Base-by-base conservation (phyloP, 2,888 invertebrate genomes). In the Apodemia duryi region DNA sequence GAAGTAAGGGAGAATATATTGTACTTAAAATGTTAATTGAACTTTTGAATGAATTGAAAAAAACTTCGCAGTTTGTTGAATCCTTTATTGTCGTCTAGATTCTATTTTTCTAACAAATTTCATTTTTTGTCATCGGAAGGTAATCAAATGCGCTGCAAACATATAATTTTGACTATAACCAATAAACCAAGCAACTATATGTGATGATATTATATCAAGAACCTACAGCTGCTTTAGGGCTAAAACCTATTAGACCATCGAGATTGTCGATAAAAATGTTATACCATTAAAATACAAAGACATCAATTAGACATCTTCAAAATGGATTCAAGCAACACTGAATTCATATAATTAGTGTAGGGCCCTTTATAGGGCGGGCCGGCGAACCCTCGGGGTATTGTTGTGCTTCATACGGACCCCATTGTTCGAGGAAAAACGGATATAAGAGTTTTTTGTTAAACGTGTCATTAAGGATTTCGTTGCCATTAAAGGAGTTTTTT, bases 391-490 rank as follows among this genome's bases (percentile, higher is more conserved):
- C 54, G 11, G 54, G 54, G 29, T 32, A 32, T 57, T 54, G 54
- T 54, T 57, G 28, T 28, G 54, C 29, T 32, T 32, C 29, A 13
- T 29, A 29, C 54, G 54, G 29, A 32, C 54, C 32, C 54, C 54
- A 57, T 57, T 57, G 57, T 57, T 57, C 57, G 43, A 57, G 29
- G 13, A 28, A 57, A 57, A 57, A 32, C 57, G 57, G 57, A 57
- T 57, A 57, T 57, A 13, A 13, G 57, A 57, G 57, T 57, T 57
- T 43, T 57, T 57, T 57, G 57, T 57, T 57, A 57, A 57, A 32
- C 57, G 57, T 57, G 32, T 57, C 57, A 57, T 57, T 57, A 57
- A 57, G 29, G 29, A 57, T 57, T 57, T 57, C 32, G 29, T 32
- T 57, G 29, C 46, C 46, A 43, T 43, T 49, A n/a, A 49, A 49